A percentile compares a stretch with the other conserved stretches of the same genome.
Evolutionary conservation across 2,797 vertebrate species (phyloP).

Genomic region (Hoplostethus mediterraneus): DNA sequence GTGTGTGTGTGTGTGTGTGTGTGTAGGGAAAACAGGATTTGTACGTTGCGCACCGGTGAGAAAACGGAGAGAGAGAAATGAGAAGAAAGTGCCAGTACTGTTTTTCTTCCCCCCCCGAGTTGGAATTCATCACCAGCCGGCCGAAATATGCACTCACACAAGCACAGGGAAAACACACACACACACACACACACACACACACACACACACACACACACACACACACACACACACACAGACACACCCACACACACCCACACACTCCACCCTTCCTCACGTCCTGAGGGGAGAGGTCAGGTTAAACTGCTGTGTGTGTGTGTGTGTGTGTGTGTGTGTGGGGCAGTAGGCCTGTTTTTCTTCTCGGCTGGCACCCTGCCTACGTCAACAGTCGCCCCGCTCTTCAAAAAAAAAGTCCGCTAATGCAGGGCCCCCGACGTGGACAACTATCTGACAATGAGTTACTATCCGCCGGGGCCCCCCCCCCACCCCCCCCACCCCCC

Average conservation of each 20-base stretch:
- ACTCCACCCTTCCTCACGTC: constrained; percentile 59
- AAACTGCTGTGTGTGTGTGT: constrained; percentile 45
- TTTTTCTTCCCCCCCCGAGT: constrained; percentile 56
- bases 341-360: constrained; percentile 67
- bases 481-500: too few relatives aligned
- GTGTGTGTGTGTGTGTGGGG: constrained; percentile 29
- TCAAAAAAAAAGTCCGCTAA: constrained; percentile 73
- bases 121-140: constrained; percentile 57
- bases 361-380: constrained; percentile 75
- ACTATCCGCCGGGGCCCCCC: constrained; percentile 74
- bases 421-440: constrained; percentile 58
- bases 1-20: too few relatives aligned
- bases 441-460: constrained; percentile 80
- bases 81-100: constrained; percentile 43
- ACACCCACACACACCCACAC: constrained; percentile 14
- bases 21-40: constrained; percentile 46
- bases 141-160: constrained; percentile 48
- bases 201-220: background rate
- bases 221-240: background rate
- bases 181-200: constrained; percentile 3
- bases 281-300: constrained; percentile 72
- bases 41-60: constrained; percentile 43
- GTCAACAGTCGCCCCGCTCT: constrained; percentile 78
- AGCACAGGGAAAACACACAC: constrained; percentile 37
- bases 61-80: constrained; percentile 34